Evolutionary conservation across 2,113 vertebrate species (phyloP).

Genomic region (Solenodon paradoxus): DNA sequence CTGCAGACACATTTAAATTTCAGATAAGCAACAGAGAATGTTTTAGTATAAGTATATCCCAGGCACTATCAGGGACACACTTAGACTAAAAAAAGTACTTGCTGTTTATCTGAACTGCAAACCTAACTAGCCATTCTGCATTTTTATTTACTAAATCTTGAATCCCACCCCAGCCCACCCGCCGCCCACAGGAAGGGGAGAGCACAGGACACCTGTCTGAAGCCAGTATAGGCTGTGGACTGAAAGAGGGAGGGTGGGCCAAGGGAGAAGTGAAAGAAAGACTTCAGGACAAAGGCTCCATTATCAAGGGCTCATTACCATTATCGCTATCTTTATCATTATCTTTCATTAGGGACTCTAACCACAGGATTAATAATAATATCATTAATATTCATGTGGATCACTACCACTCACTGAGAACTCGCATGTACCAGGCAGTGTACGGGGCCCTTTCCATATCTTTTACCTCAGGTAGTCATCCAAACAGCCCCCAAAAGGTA

Average conservation of each 20-base stretch:
- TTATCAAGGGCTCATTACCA: no score
- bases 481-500: neutral
- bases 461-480: neutral
- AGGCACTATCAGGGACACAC: neutral
- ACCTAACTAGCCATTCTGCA: neutral
- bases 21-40: neutral
- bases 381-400: neutral
- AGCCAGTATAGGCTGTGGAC: no score
- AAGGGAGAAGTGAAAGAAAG: neutral
- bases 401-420: neutral
- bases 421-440: neutral
- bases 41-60: neutral
- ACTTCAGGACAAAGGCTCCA: neutral
- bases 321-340: neutral
- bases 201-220: neutral
- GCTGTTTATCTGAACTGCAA: neutral
- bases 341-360: neutral
- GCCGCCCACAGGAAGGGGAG: neutral
- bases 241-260: neutral
- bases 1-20: neutral
- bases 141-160: neutral
- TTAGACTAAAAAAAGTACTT: neutral
- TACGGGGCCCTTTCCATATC: neutral
- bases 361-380: neutral
- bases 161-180: no score